Base-by-base conservation (phyloP, 64 coral and sea anemone genomes). In the Pocillopora damicornis region DNA sequence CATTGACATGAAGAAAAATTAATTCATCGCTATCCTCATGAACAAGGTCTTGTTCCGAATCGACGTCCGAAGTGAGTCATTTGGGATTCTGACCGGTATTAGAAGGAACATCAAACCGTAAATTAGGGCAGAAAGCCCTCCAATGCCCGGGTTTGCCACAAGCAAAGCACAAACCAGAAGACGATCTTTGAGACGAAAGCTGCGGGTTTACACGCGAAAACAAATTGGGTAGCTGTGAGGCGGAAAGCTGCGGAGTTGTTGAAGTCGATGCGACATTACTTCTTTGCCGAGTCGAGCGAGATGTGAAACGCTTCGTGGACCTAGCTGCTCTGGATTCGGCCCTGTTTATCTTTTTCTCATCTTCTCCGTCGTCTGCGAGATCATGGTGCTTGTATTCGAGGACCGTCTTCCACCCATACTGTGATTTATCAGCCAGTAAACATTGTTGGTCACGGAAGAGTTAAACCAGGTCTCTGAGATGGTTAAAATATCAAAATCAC, bases 331-430 rank as follows among this genome's bases (percentile, higher is more conserved):
- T 60, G 4, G 37, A 73, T 30, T 87, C 85, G 22, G 85, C 85
- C 38, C 38, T 71, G n/a, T 87, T 60, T 5, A 87, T 87, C 71
- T 75, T 87, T 60, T 87, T 87, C 72, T 87, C 85, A 35, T 75
- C 86, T 14, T 61, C 86, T 60, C 76, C 59, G 12, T 76, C 73
- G 73, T 74, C 68, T 34, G 87, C 30, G 13, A 88, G 74, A 16
- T 88, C 60, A 58, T 88, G 87, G 59, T 88, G 87, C 25, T 88
- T 88, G 26, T 88, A 88, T 68, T 88, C 60, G 5, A 88, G 30
- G 12, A 62, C 86, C 6, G 86, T 87, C n/a, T n/a, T n/a, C n/a
- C n/a, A n/a, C n/a, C n/a, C n/a, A n/a, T n/a, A n/a, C n/a, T n/a
- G n/a, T n/a, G n/a, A 78, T 64, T 88, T 79, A 15, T 88, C 87